A percentile compares a stretch with the other conserved stretches of the same genome.
phyloP scores from a whole-genome alignment of 2,888 invertebrate species.

The Dasypogon diadema region DNA sequence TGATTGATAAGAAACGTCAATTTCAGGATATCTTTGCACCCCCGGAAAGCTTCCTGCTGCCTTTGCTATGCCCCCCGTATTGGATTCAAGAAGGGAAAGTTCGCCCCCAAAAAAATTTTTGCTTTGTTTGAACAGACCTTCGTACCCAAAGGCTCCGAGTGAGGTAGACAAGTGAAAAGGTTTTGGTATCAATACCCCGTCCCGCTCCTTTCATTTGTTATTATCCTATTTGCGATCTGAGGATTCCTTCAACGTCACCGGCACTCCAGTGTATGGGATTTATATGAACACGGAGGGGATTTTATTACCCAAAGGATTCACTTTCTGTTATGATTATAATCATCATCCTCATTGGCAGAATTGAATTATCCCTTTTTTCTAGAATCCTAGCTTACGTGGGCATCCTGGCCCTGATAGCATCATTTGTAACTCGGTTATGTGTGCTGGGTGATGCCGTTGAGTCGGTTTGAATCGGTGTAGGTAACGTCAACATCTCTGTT shows the following conservation, averaged over 20 bases:
- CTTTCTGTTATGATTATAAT: constrained; percentile 53
- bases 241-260: constrained; percentile 29
- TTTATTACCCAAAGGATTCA: constrained; percentile 53
- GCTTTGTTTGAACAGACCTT: constrained; percentile 26
- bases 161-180: neutral
- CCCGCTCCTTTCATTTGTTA: constrained; percentile 6
- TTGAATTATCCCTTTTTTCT: constrained; percentile 53
- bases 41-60: constrained; percentile 19
- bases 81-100: neutral
- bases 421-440: constrained; percentile 18
- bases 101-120: constrained; percentile 2
- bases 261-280: constrained; percentile 24
- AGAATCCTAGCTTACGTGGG: constrained; percentile 16
- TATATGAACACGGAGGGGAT: constrained; percentile 37
- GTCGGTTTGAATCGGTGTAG: neutral
- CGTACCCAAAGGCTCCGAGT: constrained; percentile 10
- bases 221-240: constrained; percentile 44
- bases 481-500: neutral
- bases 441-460: too few species aligned
- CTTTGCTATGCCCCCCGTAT: neutral
- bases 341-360: constrained; percentile 48
- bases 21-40: constrained; percentile 32
- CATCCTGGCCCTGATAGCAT: constrained; percentile 8
- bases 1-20: constrained; percentile 47
- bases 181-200: constrained; percentile 22